phyloP scores from a whole-genome alignment of 2,888 invertebrate genomes.

The Galerucella pusilla region DNA sequence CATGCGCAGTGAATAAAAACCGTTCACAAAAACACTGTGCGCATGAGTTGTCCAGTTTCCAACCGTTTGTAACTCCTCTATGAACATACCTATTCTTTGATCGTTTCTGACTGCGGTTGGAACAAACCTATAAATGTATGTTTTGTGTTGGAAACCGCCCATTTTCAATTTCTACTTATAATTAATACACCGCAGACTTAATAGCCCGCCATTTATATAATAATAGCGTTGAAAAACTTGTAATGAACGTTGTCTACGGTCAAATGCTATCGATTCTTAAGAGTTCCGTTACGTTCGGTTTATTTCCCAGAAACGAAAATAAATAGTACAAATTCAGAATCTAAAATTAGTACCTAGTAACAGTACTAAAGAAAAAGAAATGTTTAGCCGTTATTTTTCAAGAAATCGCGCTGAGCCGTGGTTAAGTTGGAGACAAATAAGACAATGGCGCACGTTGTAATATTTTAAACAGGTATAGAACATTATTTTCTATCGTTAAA shows the following conservation, averaged over 20 bases:
- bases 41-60: too few species aligned
- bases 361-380: conserved; percentile 1
- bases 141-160: neutral
- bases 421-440: neutral
- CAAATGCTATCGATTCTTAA: neutral
- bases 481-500: too few species aligned
- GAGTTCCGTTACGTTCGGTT: neutral
- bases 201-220: neutral
- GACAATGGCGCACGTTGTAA: neutral
- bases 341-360: conserved; percentile 19
- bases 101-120: too few species aligned
- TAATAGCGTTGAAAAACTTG: neutral
- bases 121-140: neutral
- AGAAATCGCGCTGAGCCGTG: neutral
- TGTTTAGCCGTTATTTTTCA: conserved; percentile 2
- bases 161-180: neutral
- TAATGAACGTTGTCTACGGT: neutral
- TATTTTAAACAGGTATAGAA: neutral
- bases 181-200: neutral
- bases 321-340: conserved; percentile 17
- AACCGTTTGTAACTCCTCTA: too few species aligned
- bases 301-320: conserved; percentile 15
- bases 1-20: too few species aligned
- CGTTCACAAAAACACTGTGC: too few species aligned
- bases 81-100: too few species aligned